Evolutionary conservation across 2,113 vertebrate species (phyloP).

Genomic region (Clarias macrocephalus): DNA sequence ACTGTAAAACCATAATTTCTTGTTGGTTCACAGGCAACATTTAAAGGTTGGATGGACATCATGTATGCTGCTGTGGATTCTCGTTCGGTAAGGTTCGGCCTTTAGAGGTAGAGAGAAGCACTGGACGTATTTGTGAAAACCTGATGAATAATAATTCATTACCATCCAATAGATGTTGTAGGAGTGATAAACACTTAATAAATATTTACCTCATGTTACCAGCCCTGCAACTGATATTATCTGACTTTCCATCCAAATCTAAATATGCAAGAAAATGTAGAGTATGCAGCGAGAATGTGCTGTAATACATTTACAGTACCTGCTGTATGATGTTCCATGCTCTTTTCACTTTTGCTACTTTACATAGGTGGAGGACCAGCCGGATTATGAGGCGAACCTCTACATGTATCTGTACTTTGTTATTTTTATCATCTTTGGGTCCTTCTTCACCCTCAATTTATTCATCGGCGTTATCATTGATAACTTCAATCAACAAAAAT

Average conservation of each 20-base stretch:
- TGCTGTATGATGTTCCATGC: not conserved
- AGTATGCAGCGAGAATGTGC: not conserved
- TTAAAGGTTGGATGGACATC: constrained; percentile 98
- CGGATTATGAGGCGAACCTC: constrained; percentile 76
- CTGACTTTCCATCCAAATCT: not conserved
- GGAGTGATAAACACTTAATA: not conserved
- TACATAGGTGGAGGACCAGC: constrained; percentile 78
- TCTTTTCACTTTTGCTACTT: constrained; percentile 19
- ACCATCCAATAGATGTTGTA: not conserved
- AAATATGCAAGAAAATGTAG: not conserved
- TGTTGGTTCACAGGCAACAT: constrained; percentile 81
- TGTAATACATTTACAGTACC: too few relatives aligned
- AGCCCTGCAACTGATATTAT: not conserved
- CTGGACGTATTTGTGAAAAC: not conserved
- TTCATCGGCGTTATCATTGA: constrained; percentile 88
- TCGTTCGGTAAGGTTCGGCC: constrained; percentile 69
- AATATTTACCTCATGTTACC: not conserved
- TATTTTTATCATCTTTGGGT: constrained; percentile 86
- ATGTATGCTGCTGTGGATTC: constrained; percentile 94
- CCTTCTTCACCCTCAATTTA: constrained; percentile 87
- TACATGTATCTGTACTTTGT: constrained; percentile 91
- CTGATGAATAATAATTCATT: not conserved
- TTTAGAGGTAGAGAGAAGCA: not conserved
- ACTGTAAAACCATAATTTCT: not conserved
- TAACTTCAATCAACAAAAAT: constrained; percentile 90